These are phyloP conservation scores for Melanotaenia parkinsoni DNA, from an alignment of 2,797 vertebrate genomes.

Conservation along the genomic window DNA sequence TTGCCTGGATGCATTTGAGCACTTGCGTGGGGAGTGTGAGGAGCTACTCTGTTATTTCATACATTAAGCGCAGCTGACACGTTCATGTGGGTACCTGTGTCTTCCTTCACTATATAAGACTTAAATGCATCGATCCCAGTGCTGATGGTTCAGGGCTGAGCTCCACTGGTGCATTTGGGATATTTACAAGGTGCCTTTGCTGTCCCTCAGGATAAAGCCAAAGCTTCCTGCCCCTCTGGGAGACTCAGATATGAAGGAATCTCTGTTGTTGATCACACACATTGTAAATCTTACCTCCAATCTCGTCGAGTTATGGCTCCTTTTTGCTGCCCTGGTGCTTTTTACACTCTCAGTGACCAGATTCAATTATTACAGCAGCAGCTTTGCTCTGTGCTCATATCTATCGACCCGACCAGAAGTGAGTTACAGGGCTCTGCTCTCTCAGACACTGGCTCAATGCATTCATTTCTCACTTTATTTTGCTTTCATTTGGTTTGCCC, in stretches of 20 bases:
- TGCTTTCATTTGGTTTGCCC: constrained; percentile 54
- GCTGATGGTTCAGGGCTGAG: constrained; percentile 21
- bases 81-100: constrained; percentile 5
- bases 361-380: constrained; percentile 73
- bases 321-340: constrained; percentile 73
- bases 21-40: constrained; percentile 27
- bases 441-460: constrained; percentile 38
- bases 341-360: constrained; percentile 61
- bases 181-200: constrained; percentile 71
- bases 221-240: constrained; percentile 39
- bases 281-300: constrained; percentile 69
- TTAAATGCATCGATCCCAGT: constrained; percentile 37
- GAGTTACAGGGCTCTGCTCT: constrained; percentile 28
- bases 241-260: constrained; percentile 57
- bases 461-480: constrained; percentile 60
- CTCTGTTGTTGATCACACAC: constrained; percentile 64
- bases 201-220: constrained; percentile 30
- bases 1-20: constrained; percentile 41
- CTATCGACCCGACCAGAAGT: constrained; percentile 64
- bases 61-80: constrained; percentile 31
- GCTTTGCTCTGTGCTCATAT: constrained; percentile 56
- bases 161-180: constrained; percentile 24
- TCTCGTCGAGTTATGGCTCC: constrained; percentile 70
- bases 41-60: constrained; percentile 30
- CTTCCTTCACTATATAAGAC: not conserved